Percentiles rank a stretch among this genome's conserved stretches.
phyloP scores from a whole-genome alignment of 2,888 invertebrate species.

The Drosophila lutescens region DNA sequence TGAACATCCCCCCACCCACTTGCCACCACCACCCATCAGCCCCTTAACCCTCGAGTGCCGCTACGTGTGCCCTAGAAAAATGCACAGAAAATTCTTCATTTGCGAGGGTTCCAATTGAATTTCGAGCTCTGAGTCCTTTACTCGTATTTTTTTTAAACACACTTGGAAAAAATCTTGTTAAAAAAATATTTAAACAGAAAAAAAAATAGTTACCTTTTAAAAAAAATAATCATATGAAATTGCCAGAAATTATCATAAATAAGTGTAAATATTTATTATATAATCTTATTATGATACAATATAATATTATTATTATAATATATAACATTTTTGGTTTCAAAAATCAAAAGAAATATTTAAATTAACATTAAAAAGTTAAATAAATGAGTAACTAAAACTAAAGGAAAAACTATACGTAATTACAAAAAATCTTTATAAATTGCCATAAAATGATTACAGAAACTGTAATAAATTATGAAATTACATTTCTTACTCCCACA shows the following conservation, averaged over 20 bases:
- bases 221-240: too few species aligned
- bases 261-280: too few species aligned
- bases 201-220: too few species aligned
- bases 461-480: neutral
- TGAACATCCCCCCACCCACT: neutral
- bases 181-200: neutral
- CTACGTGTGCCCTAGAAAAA: slow-evolving; percentile 71
- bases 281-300: too few species aligned
- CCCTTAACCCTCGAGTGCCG: slow-evolving; percentile 17
- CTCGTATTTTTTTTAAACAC: slow-evolving; percentile 5
- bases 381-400: too few species aligned
- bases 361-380: too few species aligned
- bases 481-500: neutral
- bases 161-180: neutral
- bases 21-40: neutral
- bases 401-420: too few species aligned
- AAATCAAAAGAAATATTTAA: too few species aligned
- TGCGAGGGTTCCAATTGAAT: slow-evolving; percentile 76
- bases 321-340: too few species aligned
- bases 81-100: slow-evolving; percentile 78
- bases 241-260: too few species aligned
- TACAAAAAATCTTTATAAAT: too few species aligned
- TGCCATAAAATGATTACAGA: neutral
- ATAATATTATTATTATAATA: too few species aligned
- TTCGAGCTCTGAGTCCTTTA: slow-evolving; percentile 63